A percentile compares a stretch with the other conserved stretches of the same genome.
Conservation (phyloP, 2,888 invertebrate species). For the Tanypteryx hageni region DNA sequence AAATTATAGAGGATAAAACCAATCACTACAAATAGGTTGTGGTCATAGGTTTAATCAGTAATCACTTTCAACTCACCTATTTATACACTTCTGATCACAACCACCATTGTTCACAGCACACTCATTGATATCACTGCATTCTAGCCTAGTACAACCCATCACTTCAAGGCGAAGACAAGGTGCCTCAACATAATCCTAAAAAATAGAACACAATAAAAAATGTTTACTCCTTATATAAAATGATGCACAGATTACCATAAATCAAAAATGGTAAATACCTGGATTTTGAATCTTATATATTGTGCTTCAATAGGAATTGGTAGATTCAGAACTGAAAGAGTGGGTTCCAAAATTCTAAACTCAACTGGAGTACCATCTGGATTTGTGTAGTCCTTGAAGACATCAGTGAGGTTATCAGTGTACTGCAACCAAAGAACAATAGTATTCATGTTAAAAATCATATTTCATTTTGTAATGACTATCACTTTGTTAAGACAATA, state of each 20-base stretch:
- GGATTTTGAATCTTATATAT: slow-evolving; percentile 89
- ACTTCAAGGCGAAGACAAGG: slow-evolving; percentile 93
- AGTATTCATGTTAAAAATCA: background rate
- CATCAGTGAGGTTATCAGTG: slow-evolving; percentile 91
- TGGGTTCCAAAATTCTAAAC: slow-evolving; percentile 92
- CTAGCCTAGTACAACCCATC: slow-evolving; percentile 94
- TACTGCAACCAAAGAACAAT: slow-evolving; percentile 79
- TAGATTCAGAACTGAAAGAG: slow-evolving; percentile 92
- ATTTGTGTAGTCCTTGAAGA: slow-evolving; percentile 93
- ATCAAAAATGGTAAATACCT: slow-evolving; percentile 70
- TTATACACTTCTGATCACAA: slow-evolving; percentile 95
- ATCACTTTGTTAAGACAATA: background rate
- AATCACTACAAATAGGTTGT: background rate
- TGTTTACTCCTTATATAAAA: background rate
- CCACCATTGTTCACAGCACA: slow-evolving; percentile 92
- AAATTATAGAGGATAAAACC: background rate
- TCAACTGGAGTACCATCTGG: slow-evolving; percentile 95
- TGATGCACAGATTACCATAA: no score
- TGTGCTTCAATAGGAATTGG: slow-evolving; percentile 95
- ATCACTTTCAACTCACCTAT: slow-evolving; percentile 76
- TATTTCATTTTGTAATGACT: no score
- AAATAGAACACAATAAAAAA: slow-evolving; percentile 54
- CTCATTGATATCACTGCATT: slow-evolving; percentile 93
- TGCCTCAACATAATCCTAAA: slow-evolving; percentile 89
- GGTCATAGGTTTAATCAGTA: background rate